Conservation (phyloP, 2,888 invertebrate species). For the Zhuqinia jingwanae region DNA sequence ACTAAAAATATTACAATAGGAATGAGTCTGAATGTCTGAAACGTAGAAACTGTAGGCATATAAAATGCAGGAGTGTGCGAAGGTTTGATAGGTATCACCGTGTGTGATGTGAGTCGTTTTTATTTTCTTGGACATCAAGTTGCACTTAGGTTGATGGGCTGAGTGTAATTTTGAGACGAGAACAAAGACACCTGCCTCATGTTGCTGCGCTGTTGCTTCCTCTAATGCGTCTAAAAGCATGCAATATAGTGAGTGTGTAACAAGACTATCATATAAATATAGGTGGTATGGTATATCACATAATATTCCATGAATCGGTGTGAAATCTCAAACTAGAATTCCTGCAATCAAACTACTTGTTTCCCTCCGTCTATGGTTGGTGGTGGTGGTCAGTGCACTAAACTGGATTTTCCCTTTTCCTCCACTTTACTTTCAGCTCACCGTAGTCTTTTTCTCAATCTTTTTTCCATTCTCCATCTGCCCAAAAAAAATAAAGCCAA, state of each 20-base stretch:
- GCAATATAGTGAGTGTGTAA: too few relatives aligned
- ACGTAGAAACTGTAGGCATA: too few relatives aligned
- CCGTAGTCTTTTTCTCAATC: slow-evolving; percentile 48
- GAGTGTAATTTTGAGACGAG: slow-evolving; percentile 79
- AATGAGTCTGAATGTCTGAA: too few relatives aligned
- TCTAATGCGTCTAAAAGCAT: slow-evolving; percentile 37
- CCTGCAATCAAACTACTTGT: slow-evolving; percentile 46
- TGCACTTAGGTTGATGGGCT: slow-evolving; percentile 79
- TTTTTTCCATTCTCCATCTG: too few relatives aligned
- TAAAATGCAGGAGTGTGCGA: too few relatives aligned
- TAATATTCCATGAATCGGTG: slow-evolving; percentile 46
- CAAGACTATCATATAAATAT: too few relatives aligned
- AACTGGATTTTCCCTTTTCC: slow-evolving; percentile 26
- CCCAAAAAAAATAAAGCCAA: slow-evolving; percentile 75
- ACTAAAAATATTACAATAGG: too few relatives aligned
- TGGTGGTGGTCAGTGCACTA: too few relatives aligned
- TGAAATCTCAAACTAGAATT: slow-evolving; percentile 55
- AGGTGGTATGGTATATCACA: not conserved
- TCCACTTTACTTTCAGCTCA: slow-evolving; percentile 1
- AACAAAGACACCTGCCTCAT: slow-evolving; percentile 79
- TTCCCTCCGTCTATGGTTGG: slow-evolving; percentile 16
- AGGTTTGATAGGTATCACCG: not conserved
- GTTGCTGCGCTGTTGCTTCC: slow-evolving; percentile 58
- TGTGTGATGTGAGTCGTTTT: slow-evolving; percentile 71
- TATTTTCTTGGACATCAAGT: slow-evolving; percentile 79